Evolutionary conservation across 2,797 vertebrate species (phyloP).

Genomic region (Rhincodon typus): DNA sequence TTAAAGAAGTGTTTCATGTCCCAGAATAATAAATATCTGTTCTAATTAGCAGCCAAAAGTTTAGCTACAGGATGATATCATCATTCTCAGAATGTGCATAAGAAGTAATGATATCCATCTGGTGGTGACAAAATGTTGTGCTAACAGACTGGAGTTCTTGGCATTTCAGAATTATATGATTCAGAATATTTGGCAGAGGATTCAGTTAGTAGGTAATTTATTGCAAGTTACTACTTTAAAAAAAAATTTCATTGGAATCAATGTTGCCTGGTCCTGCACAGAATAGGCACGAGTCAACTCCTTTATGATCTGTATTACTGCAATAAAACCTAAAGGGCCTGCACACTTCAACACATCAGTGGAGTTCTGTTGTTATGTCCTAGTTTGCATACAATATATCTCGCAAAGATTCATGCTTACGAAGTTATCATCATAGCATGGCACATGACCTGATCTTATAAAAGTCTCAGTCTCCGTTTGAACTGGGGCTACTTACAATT

Average conservation of each 20-base stretch:
- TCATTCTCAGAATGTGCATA: not conserved
- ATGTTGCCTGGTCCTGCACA: not conserved
- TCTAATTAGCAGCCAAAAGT: constrained; percentile 22
- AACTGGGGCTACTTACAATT: no score
- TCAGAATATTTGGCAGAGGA: not conserved
- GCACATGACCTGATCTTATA: no score
- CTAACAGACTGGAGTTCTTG: constrained; percentile 34
- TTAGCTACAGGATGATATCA: not conserved
- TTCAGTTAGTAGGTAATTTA: not conserved
- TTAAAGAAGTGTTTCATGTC: constrained; percentile 13
- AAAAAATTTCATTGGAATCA: not conserved
- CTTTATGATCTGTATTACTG: not conserved
- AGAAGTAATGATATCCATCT: constrained; percentile 18
- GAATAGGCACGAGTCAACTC: not conserved
- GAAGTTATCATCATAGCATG: no score
- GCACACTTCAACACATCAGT: no score
- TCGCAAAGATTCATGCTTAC: no score
- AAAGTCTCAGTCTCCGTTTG: no score
- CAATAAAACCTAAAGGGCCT: not conserved
- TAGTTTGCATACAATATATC: no score
- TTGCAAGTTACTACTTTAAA: not conserved
- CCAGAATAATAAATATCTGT: constrained; percentile 27
- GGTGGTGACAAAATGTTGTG: constrained; percentile 18
- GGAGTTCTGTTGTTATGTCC: not conserved
- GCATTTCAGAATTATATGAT: not conserved